Percentiles rank a stretch among this genome's conserved stretches.
Conservation (phyloP, 2,797 vertebrate genomes). For the Notolepis coatsorum region DNA sequence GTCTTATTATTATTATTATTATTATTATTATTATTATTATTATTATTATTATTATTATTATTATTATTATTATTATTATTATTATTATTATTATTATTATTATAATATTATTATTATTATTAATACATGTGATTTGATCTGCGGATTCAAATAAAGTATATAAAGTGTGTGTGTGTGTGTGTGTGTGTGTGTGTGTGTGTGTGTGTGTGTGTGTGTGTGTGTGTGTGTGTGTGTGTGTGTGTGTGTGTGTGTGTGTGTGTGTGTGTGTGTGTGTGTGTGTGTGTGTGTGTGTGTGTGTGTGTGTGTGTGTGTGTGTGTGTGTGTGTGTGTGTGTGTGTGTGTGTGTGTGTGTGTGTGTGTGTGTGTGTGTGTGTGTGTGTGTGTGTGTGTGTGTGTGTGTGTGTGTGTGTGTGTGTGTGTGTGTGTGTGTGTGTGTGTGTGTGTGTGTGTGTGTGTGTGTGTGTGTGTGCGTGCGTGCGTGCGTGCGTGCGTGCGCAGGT, state of each 20-base stretch:
- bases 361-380: constrained; percentile 17
- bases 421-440: constrained; percentile 23
- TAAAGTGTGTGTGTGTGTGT: background rate
- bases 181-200: too few species aligned
- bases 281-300: background rate
- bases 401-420: background rate
- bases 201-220: too few species aligned
- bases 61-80: too few species aligned
- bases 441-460: constrained; percentile 24
- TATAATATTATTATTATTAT: too few species aligned
- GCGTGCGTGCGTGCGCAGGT: constrained; percentile 77
- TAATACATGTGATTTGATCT: too few species aligned
- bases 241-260: too few species aligned
- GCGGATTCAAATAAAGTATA: background rate
- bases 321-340: constrained; percentile 25
- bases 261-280: too few species aligned
- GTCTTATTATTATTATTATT: too few species aligned
- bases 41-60: too few species aligned
- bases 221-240: too few species aligned
- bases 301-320: constrained; percentile 1
- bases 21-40: too few species aligned
- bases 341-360: constrained; percentile 21
- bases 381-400: constrained; percentile 13
- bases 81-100: too few species aligned
- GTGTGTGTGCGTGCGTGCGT: constrained; percentile 13